Percentiles rank a stretch among this genome's conserved stretches.
Conservation (phyloP, 2,888 invertebrate species). For the Plemyria rubiginata region DNA sequence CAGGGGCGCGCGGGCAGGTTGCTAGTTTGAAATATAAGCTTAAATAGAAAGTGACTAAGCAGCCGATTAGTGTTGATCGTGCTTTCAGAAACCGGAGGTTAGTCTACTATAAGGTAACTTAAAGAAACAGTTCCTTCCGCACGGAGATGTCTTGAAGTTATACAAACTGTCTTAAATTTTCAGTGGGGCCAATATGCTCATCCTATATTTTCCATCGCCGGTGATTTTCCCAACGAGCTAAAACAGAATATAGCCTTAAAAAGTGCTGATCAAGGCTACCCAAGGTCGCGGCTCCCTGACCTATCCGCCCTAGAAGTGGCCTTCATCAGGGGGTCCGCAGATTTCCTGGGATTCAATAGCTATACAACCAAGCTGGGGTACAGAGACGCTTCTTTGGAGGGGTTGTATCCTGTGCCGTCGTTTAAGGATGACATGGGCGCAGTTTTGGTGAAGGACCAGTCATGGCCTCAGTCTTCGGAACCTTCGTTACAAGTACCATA, state of each 20-base stretch:
- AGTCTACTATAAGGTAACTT: too few relatives aligned
- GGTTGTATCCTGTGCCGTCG: conserved; percentile 68
- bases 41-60: too few relatives aligned
- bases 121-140: too few relatives aligned
- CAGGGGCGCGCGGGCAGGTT: too few relatives aligned
- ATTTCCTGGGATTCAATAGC: conserved; percentile 88
- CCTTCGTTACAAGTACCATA: conserved; percentile 68
- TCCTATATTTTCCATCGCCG: conserved; percentile 79
- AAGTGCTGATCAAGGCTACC: conserved; percentile 84
- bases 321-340: conserved; percentile 85
- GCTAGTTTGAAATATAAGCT: too few relatives aligned
- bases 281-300: conserved; percentile 83
- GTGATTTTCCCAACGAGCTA: conserved; percentile 86
- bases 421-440: conserved; percentile 66
- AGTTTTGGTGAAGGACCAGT: conserved; percentile 56
- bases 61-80: too few relatives aligned
- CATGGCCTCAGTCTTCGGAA: conserved; percentile 62
- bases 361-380: conserved; percentile 82
- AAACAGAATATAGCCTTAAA: conserved; percentile 80
- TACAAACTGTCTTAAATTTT: conserved; percentile 37
- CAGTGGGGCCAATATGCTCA: conserved; percentile 76
- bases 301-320: conserved; percentile 84
- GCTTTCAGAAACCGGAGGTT: too few relatives aligned
- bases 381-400: conserved; percentile 64
- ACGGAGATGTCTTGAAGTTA: background rate